Percentiles rank a stretch among this genome's conserved stretches.
Conservation (phyloP, 2,888 invertebrate genomes). For the Conchocele bisecta region DNA sequence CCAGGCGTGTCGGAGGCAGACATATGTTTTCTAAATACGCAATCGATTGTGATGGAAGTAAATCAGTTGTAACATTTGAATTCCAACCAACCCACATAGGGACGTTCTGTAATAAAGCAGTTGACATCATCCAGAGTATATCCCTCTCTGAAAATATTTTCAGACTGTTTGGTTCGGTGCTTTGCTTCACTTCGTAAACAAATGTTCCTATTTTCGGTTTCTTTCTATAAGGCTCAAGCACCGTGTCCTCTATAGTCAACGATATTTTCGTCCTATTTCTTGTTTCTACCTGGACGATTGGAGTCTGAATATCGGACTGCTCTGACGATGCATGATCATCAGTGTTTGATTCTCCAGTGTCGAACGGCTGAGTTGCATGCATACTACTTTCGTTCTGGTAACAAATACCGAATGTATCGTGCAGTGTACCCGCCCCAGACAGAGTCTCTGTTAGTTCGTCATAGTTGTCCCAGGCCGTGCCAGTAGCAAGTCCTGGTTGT, state of each 20-base stretch:
- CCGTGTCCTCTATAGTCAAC: background rate
- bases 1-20: conserved; percentile 41
- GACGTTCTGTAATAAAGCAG: background rate
- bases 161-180: too few relatives aligned
- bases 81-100: conserved; percentile 57
- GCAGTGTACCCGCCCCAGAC: conserved; percentile 45
- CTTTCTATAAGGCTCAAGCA: conserved; percentile 35
- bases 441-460: conserved; percentile 51
- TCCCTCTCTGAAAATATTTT: too few relatives aligned
- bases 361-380: background rate
- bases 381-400: conserved; percentile 29
- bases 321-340: too few relatives aligned
- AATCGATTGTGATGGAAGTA: conserved; percentile 39
- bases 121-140: conserved; percentile 3
- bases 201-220: conserved; percentile 29
- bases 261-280: conserved; percentile 1
- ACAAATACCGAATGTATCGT: conserved; percentile 52
- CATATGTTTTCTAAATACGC: conserved; percentile 43
- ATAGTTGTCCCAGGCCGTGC: conserved; percentile 50
- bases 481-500: conserved; percentile 21
- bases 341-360: too few relatives aligned
- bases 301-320: too few relatives aligned
- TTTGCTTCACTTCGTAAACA: conserved; percentile 1
- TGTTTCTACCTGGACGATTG: background rate
- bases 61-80: conserved; percentile 23